Base-by-base conservation (phyloP, 2,888 invertebrate species). In the Rhimphoctona megacephalus region DNA sequence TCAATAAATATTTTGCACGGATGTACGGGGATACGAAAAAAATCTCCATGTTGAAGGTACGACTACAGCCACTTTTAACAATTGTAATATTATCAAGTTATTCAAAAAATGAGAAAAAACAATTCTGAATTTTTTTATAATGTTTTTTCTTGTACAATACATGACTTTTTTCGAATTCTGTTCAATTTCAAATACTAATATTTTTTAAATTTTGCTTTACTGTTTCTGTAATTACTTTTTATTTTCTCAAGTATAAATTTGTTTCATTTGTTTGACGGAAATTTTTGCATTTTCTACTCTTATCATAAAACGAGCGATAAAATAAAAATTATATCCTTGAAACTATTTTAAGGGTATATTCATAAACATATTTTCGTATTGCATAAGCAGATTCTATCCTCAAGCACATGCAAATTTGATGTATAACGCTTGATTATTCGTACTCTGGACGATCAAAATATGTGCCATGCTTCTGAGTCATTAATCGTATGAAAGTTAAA, bases 401-500 rank as follows among this genome's bases (percentile, higher is more conserved):
- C 14, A 17, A 17, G 30, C 6, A 25, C 6, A 61, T 17, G 6
- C 30, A 61, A 61, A 30, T 61, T 30, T 30, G 17, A 61, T 61
- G 30, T 30, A 30, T 17, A 61, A 61, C 61, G 30, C 61, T 61
- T 17, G 61, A 22, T 52, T 39, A 33, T 76, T 70, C 70, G 72
- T 83, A 54, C 17, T 66, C 43, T 14, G 17, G 52, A 66, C 33
- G 30, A 25, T 43, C 67, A 46, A 70, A 57, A 79, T 30, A 61
- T 72, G 64, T 73, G 67, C 39, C 69, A 54, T 33, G 46, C 33
- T 57, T 54, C 30, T 57, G 78, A 83, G 57, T 66, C 73, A 52
- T 73, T 83, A 67, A 78, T 73, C 64, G 54, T 46, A 33, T 64
- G 30, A 73, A 78, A 67, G 66, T 79, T 19, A 11, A 25, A 73